Conservation (phyloP, 2,888 invertebrate species). For the Xanthia icteritia region DNA sequence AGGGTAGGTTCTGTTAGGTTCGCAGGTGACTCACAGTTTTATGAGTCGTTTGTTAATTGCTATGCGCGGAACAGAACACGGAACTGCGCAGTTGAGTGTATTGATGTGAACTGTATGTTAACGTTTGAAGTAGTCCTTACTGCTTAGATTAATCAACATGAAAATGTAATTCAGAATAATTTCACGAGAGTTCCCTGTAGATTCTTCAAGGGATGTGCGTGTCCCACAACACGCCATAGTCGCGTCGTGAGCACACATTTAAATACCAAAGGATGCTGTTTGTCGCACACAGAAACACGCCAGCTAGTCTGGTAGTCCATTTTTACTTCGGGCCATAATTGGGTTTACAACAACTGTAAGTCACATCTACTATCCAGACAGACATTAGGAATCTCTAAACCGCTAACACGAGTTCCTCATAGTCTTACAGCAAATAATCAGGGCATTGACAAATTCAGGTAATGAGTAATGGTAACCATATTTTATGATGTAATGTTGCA, state of each 20-base stretch:
- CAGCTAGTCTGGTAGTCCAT: not conserved
- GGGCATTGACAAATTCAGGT: constrained; percentile 2
- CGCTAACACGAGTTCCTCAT: not conserved
- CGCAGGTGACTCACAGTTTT: constrained; percentile 57
- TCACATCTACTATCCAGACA: not conserved
- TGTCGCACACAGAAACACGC: constrained; percentile 1
- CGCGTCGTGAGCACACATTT: constrained; percentile 1
- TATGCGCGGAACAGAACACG: constrained; percentile 45
- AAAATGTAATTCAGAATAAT: not conserved
- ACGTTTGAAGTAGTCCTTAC: constrained; percentile 3
- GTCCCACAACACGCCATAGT: not conserved
- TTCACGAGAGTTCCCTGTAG: not conserved
- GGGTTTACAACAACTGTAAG: not conserved
- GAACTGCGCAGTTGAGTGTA: constrained; percentile 48
- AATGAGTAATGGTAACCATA: not conserved
- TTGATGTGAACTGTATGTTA: constrained; percentile 1
- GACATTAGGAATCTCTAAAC: not conserved
- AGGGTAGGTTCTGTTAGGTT: constrained; percentile 34
- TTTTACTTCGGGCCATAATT: not conserved
- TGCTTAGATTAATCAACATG: not conserved
- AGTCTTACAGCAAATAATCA: not conserved
- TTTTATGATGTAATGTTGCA: not conserved
- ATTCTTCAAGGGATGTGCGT: not conserved
- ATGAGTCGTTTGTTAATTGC: constrained; percentile 59
- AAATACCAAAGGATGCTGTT: constrained; percentile 13